Evolutionary conservation across 2,113 vertebrate genomes (phyloP).

Genomic region (Labeo rohita): DNA sequence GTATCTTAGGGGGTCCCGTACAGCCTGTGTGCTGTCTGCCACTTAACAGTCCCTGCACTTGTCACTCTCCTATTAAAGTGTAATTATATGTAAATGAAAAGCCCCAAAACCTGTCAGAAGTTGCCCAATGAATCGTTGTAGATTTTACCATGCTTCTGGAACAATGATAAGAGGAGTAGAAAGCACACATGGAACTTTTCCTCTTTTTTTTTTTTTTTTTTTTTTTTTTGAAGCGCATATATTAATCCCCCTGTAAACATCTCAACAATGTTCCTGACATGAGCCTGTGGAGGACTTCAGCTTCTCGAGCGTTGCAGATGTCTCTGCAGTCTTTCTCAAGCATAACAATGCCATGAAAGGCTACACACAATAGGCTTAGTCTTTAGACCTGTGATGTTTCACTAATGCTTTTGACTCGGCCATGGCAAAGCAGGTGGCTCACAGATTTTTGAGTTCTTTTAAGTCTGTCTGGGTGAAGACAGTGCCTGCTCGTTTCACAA

Average conservation of each 20-base stretch:
- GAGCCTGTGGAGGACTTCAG: slow-evolving; percentile 67
- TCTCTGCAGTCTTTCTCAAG: slow-evolving; percentile 70
- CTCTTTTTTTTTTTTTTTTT: not conserved
- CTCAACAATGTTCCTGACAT: slow-evolving; percentile 26
- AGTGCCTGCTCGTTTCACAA: slow-evolving; percentile 63
- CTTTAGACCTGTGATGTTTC: slow-evolving; percentile 73
- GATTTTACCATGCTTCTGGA: slow-evolving; percentile 25
- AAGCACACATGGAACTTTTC: not conserved
- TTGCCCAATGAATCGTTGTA: slow-evolving; percentile 64
- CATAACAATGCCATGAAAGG: slow-evolving; percentile 77
- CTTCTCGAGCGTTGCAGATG: slow-evolving; percentile 76
- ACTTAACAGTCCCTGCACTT: slow-evolving; percentile 75
- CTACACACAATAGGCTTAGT: slow-evolving; percentile 74
- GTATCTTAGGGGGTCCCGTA: slow-evolving; percentile 76
- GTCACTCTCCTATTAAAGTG: slow-evolving; percentile 77
- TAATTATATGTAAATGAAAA: slow-evolving; percentile 81
- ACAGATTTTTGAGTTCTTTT: slow-evolving; percentile 67
- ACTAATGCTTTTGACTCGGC: slow-evolving; percentile 69
- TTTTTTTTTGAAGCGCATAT: not conserved
- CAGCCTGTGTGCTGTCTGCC: slow-evolving; percentile 67
- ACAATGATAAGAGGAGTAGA: not conserved
- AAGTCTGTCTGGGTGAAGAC: slow-evolving; percentile 68
- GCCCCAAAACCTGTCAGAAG: slow-evolving; percentile 63
- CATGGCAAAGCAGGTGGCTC: slow-evolving; percentile 80
- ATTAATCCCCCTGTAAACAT: no score